Percentiles rank a stretch among this genome's conserved stretches.
Evolutionary conservation across 2,888 invertebrate genomes (phyloP).

Genomic region (Eilema sororculum): DNA sequence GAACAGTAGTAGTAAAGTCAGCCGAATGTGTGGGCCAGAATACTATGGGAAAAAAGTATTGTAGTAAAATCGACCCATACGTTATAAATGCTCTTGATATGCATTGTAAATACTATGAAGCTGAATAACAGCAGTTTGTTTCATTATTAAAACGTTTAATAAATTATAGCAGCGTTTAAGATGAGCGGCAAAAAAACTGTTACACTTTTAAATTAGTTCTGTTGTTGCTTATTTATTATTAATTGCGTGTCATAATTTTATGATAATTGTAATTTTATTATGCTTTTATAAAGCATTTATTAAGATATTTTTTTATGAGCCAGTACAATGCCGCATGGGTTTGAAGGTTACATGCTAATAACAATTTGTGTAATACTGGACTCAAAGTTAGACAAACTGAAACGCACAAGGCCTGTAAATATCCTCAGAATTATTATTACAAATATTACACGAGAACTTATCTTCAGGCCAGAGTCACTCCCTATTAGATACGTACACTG

Average conservation of each 20-base stretch:
- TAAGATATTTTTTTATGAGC: neutral
- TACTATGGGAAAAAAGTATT: too few species aligned
- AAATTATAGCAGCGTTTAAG: neutral
- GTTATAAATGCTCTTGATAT: too few species aligned
- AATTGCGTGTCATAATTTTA: neutral
- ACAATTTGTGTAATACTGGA: neutral
- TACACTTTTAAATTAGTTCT: slow-evolving; percentile 3
- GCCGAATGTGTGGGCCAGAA: too few species aligned
- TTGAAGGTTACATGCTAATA: neutral
- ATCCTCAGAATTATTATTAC: neutral
- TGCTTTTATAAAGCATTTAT: neutral
- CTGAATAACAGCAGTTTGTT: neutral
- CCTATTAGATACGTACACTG: neutral
- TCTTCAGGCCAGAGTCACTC: too few species aligned
- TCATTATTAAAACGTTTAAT: neutral
- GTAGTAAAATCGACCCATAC: too few species aligned
- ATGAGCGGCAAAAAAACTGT: neutral
- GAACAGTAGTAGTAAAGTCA: too few species aligned
- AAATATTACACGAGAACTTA: too few species aligned
- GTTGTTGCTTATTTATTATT: neutral
- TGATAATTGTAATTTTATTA: neutral
- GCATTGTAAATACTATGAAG: neutral
- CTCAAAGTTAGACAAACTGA: too few species aligned
- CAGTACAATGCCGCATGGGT: too few species aligned
- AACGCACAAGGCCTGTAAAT: too few species aligned